phyloP scores from a whole-genome alignment of 2,113 vertebrate species.

The Tapirus terrestris region DNA sequence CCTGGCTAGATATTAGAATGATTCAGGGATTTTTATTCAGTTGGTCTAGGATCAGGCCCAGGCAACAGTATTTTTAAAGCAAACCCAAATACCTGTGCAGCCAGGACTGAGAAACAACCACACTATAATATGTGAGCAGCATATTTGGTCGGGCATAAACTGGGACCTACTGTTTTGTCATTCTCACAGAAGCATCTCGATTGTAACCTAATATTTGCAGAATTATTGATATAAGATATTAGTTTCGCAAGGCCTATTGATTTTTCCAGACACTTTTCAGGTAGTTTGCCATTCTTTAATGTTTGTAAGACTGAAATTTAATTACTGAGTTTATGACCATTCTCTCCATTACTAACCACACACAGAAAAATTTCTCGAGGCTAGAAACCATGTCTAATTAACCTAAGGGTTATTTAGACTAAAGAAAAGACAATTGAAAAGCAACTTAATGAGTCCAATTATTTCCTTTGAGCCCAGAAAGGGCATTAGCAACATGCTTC shows the following conservation, averaged over 20 bases:
- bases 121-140: neutral
- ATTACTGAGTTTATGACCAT: slow-evolving; percentile 57
- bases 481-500: neutral
- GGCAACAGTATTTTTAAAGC: neutral
- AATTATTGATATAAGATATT: neutral
- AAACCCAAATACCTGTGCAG: neutral
- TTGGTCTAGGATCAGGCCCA: neutral
- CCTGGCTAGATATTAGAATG: neutral
- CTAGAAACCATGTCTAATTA: slow-evolving; percentile 69
- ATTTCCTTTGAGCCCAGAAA: slow-evolving; percentile 25
- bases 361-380: slow-evolving; percentile 51
- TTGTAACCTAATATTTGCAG: slow-evolving; percentile 37
- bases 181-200: neutral
- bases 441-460: neutral
- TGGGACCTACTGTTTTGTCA: neutral
- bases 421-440: slow-evolving; percentile 55
- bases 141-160: neutral
- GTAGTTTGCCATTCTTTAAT: neutral
- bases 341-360: slow-evolving; percentile 57
- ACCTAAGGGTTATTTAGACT: slow-evolving; percentile 63
- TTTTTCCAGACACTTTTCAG: slow-evolving; percentile 46
- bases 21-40: slow-evolving; percentile 19
- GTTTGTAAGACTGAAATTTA: slow-evolving; percentile 61
- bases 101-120: neutral
- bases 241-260: neutral